phyloP scores from a whole-genome alignment of 2,113 vertebrate species.

The Takifugu flavidus region DNA sequence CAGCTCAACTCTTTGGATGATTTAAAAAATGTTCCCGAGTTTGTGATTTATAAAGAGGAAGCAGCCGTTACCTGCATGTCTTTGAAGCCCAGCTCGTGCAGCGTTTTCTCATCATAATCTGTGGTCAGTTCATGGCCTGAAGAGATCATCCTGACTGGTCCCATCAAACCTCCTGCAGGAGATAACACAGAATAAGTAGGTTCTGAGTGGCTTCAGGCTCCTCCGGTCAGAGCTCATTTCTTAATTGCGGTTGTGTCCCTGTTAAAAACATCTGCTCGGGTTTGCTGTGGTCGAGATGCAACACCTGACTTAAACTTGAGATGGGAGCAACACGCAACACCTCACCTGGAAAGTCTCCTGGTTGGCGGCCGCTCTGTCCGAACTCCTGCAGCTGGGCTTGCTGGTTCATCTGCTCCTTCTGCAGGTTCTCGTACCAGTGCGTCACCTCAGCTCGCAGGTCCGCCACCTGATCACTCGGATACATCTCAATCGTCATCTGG shows the following conservation, averaged over 20 bases:
- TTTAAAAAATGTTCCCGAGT: too few species aligned
- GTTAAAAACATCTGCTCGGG: too few species aligned
- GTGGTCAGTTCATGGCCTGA: slow-evolving; percentile 97
- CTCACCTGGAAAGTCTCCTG: slow-evolving; percentile 89
- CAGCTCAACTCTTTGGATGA: too few species aligned
- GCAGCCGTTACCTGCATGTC: slow-evolving; percentile 88
- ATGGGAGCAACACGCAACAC: not conserved
- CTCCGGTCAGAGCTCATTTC: too few species aligned
- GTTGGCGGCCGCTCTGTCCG: slow-evolving; percentile 88
- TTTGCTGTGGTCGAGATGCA: too few species aligned
- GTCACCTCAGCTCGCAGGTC: slow-evolving; percentile 97
- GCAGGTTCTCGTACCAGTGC: slow-evolving; percentile 98
- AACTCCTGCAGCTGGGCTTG: slow-evolving; percentile 99
- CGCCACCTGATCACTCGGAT: slow-evolving; percentile 96
- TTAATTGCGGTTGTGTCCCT: too few species aligned
- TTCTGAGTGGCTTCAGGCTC: too few species aligned
- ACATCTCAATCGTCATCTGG: slow-evolving; percentile 99
- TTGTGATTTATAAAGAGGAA: too few species aligned
- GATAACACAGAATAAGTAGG: not conserved
- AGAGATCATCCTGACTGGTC: slow-evolving; percentile 97
- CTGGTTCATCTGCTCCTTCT: slow-evolving; percentile 98
- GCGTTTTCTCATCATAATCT: slow-evolving; percentile 97
- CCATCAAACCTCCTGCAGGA: slow-evolving; percentile 90
- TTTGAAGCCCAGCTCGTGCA: slow-evolving; percentile 96
- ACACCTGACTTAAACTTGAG: too few species aligned